Evolutionary conservation across 2,113 vertebrate genomes (phyloP).

Genomic region (Psammodynastes pulverulentus): DNA sequence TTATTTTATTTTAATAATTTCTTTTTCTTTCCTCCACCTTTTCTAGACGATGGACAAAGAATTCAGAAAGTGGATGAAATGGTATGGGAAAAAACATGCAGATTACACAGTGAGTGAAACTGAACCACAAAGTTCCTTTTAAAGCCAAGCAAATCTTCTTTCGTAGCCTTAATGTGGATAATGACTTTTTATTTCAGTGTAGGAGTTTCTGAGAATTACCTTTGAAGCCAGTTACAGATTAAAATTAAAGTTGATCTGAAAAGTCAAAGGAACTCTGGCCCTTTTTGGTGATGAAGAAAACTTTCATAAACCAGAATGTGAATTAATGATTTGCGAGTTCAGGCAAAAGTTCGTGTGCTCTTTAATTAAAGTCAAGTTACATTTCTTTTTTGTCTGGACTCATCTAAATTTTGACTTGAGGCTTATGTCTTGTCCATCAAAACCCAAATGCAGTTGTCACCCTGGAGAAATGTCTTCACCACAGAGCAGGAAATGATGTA

Average conservation of each 20-base stretch:
- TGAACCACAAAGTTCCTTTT: neutral
- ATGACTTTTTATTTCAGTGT: neutral
- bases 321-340: neutral
- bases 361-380: neutral
- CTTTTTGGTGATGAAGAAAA: neutral
- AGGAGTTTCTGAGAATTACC: neutral
- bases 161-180: neutral
- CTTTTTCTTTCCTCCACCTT: neutral
- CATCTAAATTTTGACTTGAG: neutral
- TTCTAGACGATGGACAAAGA: conserved; percentile 93
- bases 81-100: conserved; percentile 99
- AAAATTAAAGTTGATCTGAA: neutral
- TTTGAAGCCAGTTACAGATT: neutral
- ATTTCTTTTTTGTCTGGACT: neutral
- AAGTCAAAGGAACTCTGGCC: neutral
- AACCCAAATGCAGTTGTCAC: neutral
- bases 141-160: neutral
- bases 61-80: conserved; percentile 99
- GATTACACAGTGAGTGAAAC: conserved; percentile 94
- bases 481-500: neutral
- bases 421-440: neutral
- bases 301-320: neutral
- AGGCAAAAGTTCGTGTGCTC: no score
- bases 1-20: conserved; percentile 22
- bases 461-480: neutral